phyloP scores from a whole-genome alignment of 2,888 invertebrate genomes.

The Cylloceria caligata region DNA sequence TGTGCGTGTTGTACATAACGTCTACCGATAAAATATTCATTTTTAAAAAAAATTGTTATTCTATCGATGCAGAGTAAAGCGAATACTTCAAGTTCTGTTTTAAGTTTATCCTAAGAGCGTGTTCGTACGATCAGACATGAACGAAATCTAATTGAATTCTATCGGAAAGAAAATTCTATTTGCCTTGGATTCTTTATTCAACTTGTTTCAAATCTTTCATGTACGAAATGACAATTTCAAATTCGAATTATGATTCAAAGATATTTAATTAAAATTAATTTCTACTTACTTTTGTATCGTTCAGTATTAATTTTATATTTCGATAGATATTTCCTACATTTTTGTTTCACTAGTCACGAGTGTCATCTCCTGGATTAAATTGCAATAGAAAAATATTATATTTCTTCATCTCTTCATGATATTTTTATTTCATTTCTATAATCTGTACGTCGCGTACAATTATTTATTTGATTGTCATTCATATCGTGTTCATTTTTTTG shows the following conservation, averaged over 20 bases:
- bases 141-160: not conserved
- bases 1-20: not conserved
- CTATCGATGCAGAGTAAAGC: conserved; percentile 3
- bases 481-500: not conserved
- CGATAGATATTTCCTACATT: no score
- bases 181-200: not conserved
- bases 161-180: not conserved
- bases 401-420: no score
- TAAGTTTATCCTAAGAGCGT: not conserved
- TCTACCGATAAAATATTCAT: conserved; percentile 16
- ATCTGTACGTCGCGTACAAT: not conserved
- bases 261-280: not conserved
- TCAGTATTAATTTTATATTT: not conserved
- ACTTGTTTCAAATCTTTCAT: not conserved
- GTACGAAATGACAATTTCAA: no score
- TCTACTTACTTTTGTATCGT: not conserved
- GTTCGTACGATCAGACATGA: not conserved
- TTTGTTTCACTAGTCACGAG: no score
- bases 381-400: no score
- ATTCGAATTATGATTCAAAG: not conserved
- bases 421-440: no score
- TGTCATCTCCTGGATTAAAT: not conserved
- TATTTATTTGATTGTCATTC: not conserved
- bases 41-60: not conserved
- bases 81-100: not conserved